phyloP scores from a whole-genome alignment of 1,140 invertebrate species.

The Tyrophagus putrescentiae region DNA sequence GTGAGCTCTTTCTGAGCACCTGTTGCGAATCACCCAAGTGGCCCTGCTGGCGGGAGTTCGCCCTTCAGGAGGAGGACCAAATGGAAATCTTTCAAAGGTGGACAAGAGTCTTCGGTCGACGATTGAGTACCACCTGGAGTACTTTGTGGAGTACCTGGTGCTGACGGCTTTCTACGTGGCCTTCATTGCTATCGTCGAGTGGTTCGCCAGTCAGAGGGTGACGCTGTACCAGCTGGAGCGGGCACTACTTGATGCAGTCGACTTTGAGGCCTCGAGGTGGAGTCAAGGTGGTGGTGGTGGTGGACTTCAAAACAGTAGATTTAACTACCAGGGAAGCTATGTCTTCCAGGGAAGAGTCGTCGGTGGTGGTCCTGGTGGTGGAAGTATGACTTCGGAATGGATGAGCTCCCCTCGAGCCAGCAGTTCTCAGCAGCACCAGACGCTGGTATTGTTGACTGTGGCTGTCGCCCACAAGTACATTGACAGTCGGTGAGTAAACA shows the following conservation, averaged over 20 bases:
- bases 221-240: background rate
- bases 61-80: too few species aligned
- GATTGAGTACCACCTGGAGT: background rate
- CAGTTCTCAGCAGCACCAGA: too few species aligned
- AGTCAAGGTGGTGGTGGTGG: too few species aligned
- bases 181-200: background rate
- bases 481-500: too few species aligned
- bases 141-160: background rate
- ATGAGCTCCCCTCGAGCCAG: too few species aligned
- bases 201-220: background rate
- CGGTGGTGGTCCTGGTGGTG: too few species aligned
- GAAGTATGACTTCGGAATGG: too few species aligned
- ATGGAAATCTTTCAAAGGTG: background rate
- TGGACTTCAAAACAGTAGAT: too few species aligned
- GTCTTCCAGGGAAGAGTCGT: too few species aligned
- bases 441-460: too few species aligned
- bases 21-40: background rate
- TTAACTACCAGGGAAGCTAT: too few species aligned
- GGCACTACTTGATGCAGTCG: background rate
- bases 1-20: background rate
- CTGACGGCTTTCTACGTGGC: background rate
- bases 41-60: background rate
- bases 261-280: background rate
- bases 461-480: too few species aligned
- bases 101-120: background rate